Conservation (phyloP, 2,113 vertebrate species). For the Protobothrops flavoviridis region DNA sequence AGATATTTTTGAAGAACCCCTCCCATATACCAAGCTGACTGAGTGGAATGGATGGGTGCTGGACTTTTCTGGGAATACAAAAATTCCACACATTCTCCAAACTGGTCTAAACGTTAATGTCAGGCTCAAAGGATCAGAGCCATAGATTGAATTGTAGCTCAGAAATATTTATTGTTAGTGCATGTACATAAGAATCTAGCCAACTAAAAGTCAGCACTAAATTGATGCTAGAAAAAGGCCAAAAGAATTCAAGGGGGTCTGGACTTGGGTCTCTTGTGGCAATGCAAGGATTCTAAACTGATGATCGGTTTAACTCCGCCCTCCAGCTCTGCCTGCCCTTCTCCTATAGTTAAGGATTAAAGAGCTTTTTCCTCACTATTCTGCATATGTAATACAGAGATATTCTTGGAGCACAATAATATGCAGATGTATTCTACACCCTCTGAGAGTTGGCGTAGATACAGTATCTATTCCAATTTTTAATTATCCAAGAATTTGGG, state of each 20-base stretch:
- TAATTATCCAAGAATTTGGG: not conserved
- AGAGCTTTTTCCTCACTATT: not conserved
- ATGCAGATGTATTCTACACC: not conserved
- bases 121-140: not conserved
- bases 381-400: not conserved
- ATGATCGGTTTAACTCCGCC: not conserved
- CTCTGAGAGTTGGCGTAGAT: not conserved
- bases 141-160: not conserved
- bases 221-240: not conserved
- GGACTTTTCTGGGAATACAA: not conserved
- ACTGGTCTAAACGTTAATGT: not conserved
- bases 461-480: not conserved
- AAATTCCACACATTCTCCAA: not conserved
- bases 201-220: not conserved
- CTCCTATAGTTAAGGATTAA: not conserved
- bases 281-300: not conserved
- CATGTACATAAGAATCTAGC: not conserved
- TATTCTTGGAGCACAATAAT: not conserved
- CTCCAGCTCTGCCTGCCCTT: not conserved
- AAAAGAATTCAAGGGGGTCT: not conserved
- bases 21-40: not conserved
- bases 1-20: not conserved
- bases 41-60: not conserved
- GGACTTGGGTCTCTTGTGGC: not conserved
- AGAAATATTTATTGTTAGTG: not conserved